phyloP scores from a whole-genome alignment of 2,797 vertebrate genomes.

The Xerus rutilus region DNA sequence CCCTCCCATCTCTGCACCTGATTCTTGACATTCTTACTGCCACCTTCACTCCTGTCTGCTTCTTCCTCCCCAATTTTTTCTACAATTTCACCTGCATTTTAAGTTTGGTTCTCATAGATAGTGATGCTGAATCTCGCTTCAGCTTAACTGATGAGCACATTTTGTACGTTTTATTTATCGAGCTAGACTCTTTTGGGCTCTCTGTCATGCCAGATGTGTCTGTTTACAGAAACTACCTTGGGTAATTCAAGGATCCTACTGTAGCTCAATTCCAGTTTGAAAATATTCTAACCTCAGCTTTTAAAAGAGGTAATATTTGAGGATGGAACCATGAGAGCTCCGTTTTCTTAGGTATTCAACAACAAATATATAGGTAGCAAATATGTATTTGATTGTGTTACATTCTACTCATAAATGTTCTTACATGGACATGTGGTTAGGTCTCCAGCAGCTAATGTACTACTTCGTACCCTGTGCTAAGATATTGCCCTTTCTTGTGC shows the following conservation, averaged over 20 bases:
- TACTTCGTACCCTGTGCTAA: not conserved
- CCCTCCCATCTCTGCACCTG: not conserved
- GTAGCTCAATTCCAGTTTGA: not conserved
- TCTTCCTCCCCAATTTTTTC: not conserved
- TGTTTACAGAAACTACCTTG: conserved; percentile 3
- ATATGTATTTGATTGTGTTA: not conserved
- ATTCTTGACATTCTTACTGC: not conserved
- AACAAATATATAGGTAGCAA: not conserved
- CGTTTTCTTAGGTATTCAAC: not conserved
- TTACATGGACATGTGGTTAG: not conserved
- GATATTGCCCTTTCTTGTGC: not conserved
- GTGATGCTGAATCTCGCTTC: not conserved
- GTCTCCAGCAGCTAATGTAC: not conserved
- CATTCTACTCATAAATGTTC: not conserved
- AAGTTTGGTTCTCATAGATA: not conserved
- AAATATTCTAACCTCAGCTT: conserved; percentile 45
- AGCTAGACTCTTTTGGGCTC: not conserved
- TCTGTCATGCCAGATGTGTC: not conserved
- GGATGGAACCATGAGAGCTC: not conserved
- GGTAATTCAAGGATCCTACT: not conserved
- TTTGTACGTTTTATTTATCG: conserved; percentile 6
- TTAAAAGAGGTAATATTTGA: conserved; percentile 37
- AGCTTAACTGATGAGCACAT: not conserved
- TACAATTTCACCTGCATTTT: not conserved
- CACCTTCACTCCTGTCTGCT: not conserved